Evolutionary conservation across 2,888 invertebrate genomes (phyloP).

Genomic region (Microctonus hyperodae): DNA sequence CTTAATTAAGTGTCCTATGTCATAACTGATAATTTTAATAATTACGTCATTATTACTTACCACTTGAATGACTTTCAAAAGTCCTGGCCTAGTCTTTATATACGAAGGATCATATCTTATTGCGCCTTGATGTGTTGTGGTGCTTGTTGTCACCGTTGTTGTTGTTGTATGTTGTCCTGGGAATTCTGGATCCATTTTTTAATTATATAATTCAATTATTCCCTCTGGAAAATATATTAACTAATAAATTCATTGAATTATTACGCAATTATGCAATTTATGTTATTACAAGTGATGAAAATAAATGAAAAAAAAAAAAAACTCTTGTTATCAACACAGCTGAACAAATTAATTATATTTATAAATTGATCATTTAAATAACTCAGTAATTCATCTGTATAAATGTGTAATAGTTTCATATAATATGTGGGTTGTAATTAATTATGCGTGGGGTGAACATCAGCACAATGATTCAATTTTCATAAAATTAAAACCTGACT

Average conservation of each 20-base stretch:
- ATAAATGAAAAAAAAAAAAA: too few relatives aligned
- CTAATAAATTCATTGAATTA: background rate
- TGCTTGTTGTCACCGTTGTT: constrained; percentile 63
- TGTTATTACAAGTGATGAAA: background rate
- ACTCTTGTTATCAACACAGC: constrained; percentile 5
- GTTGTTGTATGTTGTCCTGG: constrained; percentile 80
- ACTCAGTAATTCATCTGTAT: background rate
- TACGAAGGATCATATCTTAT: constrained; percentile 79
- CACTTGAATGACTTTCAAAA: constrained; percentile 78
- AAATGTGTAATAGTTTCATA: background rate
- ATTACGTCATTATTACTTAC: constrained; percentile 65
- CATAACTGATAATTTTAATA: background rate
- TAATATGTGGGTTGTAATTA: background rate
- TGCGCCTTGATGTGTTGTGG: constrained; percentile 76
- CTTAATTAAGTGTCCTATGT: background rate
- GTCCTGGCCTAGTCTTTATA: constrained; percentile 75
- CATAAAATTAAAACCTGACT: background rate
- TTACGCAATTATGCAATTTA: background rate
- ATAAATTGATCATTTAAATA: background rate
- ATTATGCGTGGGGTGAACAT: background rate
- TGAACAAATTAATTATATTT: background rate
- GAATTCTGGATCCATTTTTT: constrained; percentile 70
- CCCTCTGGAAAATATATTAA: constrained; percentile 6
- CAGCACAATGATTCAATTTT: background rate
- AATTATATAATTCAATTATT: constrained; percentile 9